Evolutionary conservation across 2,113 vertebrate genomes (phyloP), one percentile per base, ranked within the genome.

Genomic region (Burhinus bistriatus): DNA sequence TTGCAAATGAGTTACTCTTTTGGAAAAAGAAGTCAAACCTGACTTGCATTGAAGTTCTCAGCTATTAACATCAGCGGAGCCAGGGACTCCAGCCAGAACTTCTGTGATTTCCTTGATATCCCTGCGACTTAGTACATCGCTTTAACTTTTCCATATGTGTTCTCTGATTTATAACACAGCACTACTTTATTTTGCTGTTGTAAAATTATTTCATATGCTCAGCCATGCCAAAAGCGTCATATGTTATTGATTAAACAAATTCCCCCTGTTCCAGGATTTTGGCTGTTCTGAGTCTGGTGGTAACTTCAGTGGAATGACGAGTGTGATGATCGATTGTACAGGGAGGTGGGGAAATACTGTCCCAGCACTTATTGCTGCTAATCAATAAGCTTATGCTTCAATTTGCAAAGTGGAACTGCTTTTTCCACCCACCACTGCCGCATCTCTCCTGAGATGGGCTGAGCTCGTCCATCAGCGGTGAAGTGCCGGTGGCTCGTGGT

Each of bases 171-270:
- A 85, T 90, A 92, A 94, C 65, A 44, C 90, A 87, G 84, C 78
- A 79, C 9, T 86, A 42, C 87, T 94, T 94, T 83, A 51, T 89
- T 95, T 89, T 77, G 72, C 90, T 81, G 72, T 52, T 91, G 84
- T 94, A 80, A 96, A 95, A 80, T 79, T 83, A 90, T 90, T 80
- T 85, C 94, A 75, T 94, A 40, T 6, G 0, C 62, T 96, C 75
- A 86, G 36, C 82, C 11, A 4, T 93, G 93, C 91, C 96, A 97
- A 93, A 71, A 91, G 68, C 87, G 83, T 92, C 89, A 40, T 96
- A 66, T 95, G 95, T 91, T 97, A 96, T 91, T 95, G 91, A 95
- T 97, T 93, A 97, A 97, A 96, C 93, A 96, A 83, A 95, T 89
- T 83, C 91, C 82, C 68, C 32, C n/a, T 59, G 88, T 83, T 94